These are phyloP conservation scores for Enteromius anoplus DNA, from an alignment of 2,797 vertebrate genomes.

Conservation along the genomic window DNA sequence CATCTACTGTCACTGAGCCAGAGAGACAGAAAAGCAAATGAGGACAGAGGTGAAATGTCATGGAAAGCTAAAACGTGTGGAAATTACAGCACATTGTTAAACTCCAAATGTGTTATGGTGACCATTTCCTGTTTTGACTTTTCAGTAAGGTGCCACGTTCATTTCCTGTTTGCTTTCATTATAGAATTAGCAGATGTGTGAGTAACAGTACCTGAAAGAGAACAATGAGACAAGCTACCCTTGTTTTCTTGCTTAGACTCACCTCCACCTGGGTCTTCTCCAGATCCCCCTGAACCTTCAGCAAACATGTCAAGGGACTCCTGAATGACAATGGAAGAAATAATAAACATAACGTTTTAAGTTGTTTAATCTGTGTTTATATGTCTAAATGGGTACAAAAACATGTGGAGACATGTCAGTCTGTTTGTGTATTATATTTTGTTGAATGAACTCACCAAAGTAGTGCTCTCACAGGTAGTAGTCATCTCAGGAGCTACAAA, in stretches of 20 bases:
- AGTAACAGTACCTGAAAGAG: not conserved
- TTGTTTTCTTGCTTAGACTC: conserved; percentile 10
- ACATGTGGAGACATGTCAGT: not conserved
- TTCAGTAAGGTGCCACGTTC: not conserved
- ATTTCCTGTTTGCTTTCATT: not conserved
- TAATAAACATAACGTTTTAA: not conserved
- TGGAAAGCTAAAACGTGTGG: not conserved
- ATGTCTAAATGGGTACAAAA: not conserved
- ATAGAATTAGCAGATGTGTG: conserved; percentile 27
- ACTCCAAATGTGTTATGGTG: not conserved
- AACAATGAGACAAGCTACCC: not conserved
- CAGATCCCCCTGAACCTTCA: conserved; percentile 51
- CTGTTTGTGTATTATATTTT: conserved; percentile 12
- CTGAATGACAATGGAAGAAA: conserved; percentile 23
- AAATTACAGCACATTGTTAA: conserved; percentile 29
- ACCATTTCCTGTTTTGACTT: conserved; percentile 13
- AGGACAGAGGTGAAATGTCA: conserved; percentile 33
- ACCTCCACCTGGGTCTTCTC: conserved; percentile 22
- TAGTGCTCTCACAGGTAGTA: conserved; percentile 1
- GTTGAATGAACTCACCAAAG: conserved; percentile 8
- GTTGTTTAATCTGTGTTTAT: conserved; percentile 35
- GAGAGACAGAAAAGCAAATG: not conserved
- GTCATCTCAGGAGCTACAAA: conserved; percentile 26
- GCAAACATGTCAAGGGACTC: conserved; percentile 30
- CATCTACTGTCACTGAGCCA: not conserved